A percentile compares a stretch with the other conserved stretches of the same genome.
Evolutionary conservation across 2,888 invertebrate genomes (phyloP).

Genomic region (Rambutsinella grinnellia): DNA sequence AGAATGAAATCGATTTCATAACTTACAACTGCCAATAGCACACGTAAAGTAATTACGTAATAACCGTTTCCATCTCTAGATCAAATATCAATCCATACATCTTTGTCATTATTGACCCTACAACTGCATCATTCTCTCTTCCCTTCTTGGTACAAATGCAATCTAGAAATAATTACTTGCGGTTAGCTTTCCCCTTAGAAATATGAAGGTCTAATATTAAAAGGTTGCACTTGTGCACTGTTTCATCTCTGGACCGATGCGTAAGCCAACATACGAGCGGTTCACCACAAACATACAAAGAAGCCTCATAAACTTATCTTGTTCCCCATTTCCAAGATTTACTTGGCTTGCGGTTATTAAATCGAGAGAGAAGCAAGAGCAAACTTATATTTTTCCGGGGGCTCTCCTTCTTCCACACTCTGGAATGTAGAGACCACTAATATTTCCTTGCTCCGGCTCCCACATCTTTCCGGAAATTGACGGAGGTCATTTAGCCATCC

Average conservation of each 20-base stretch:
- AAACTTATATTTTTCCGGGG: constrained; percentile 7
- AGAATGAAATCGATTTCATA: too few species aligned
- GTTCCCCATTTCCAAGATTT: constrained; percentile 10
- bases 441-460: constrained; percentile 12
- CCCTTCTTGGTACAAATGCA: too few species aligned
- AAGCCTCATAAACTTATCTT: not conserved
- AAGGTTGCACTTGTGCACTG: not conserved
- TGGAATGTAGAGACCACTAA: constrained; percentile 21
- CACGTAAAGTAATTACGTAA: too few species aligned
- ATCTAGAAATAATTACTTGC: too few species aligned
- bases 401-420: too few species aligned
- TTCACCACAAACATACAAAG: not conserved
- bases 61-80: too few species aligned
- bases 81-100: too few species aligned
- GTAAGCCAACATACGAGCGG: constrained; percentile 24
- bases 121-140: too few species aligned
- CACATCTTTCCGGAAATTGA: constrained; percentile 15
- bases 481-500: constrained; percentile 3
- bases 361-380: constrained; percentile 27
- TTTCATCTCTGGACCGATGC: constrained; percentile 10
- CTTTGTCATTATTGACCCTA: too few species aligned
- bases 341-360: constrained; percentile 43
- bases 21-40: too few species aligned
- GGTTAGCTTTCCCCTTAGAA: too few species aligned
- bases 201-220: too few species aligned